These are phyloP conservation scores for Barnardius zonarius DNA, from an alignment of 2,113 vertebrate species.

Conservation along the genomic window DNA sequence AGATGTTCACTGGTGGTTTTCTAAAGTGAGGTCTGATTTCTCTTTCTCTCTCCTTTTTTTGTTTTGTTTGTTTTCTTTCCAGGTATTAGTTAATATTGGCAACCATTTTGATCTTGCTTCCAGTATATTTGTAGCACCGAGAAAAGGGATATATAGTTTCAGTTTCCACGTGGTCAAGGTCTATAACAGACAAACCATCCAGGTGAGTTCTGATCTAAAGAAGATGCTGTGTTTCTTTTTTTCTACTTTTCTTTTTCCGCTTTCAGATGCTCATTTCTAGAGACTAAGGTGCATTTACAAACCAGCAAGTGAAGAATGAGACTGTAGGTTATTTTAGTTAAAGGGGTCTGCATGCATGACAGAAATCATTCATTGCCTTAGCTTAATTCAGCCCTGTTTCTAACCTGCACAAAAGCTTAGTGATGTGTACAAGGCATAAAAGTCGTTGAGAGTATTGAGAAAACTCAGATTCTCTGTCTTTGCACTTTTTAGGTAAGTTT, in stretches of 20 bases:
- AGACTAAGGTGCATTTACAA: background rate
- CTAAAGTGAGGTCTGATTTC: constrained; percentile 5
- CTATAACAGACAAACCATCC: constrained; percentile 99
- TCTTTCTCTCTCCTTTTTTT: background rate
- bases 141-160: constrained; percentile 99
- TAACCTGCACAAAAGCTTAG: background rate
- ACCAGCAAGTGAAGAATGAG: background rate
- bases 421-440: background rate
- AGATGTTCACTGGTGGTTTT: background rate
- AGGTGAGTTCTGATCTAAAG: constrained; percentile 80
- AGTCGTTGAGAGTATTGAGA: background rate
- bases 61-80: constrained; percentile 58
- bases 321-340: background rate
- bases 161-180: constrained; percentile 99
- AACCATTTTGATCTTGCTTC: constrained; percentile 98
- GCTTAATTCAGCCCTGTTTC: background rate
- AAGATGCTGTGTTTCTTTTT: background rate
- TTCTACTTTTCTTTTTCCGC: background rate
- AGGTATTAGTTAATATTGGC: constrained; percentile 99
- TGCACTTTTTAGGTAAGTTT: constrained; percentile 88
- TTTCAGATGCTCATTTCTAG: background rate
- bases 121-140: constrained; percentile 95
- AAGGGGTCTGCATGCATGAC: background rate
- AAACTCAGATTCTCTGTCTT: constrained; percentile 53
- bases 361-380: background rate